phyloP scores from a whole-genome alignment of 2,797 vertebrate genomes.

The Lycodopsis pacificus region DNA sequence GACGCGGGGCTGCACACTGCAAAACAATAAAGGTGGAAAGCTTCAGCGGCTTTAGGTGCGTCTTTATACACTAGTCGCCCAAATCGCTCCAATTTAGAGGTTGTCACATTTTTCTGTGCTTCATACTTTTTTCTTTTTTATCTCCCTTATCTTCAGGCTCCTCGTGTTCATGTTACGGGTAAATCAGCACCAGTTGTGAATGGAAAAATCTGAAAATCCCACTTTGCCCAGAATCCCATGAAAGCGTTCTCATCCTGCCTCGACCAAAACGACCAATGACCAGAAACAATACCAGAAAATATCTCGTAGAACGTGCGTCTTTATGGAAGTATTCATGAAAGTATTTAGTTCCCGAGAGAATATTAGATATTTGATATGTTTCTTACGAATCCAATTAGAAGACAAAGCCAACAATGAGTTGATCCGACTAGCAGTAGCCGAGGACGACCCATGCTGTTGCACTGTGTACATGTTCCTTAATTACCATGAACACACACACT shows the following conservation, averaged over 20 bases:
- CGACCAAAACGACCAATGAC: no score
- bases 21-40: constrained; percentile 43
- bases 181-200: constrained; percentile 29
- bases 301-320: background rate
- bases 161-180: constrained; percentile 21
- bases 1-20: constrained; percentile 29
- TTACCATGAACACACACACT: background rate
- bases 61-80: constrained; percentile 48
- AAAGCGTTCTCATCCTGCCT: constrained; percentile 43
- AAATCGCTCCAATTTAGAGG: constrained; percentile 67
- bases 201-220: constrained; percentile 44
- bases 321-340: constrained; percentile 1
- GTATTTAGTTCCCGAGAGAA: background rate
- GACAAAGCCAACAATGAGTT: background rate
- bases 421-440: background rate
- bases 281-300: constrained; percentile 2
- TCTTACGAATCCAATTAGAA: background rate
- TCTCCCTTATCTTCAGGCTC: constrained; percentile 42
- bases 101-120: constrained; percentile 61
- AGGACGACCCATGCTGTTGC: background rate
- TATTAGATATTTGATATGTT: background rate
- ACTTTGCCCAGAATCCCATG: constrained; percentile 38
- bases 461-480: background rate
- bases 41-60: constrained; percentile 52
- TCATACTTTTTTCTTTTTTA: constrained; percentile 60